A percentile compares a stretch with the other conserved stretches of the same genome.
phyloP scores from a whole-genome alignment of 2,797 vertebrate genomes.

The Moxostoma hubbsi region DNA sequence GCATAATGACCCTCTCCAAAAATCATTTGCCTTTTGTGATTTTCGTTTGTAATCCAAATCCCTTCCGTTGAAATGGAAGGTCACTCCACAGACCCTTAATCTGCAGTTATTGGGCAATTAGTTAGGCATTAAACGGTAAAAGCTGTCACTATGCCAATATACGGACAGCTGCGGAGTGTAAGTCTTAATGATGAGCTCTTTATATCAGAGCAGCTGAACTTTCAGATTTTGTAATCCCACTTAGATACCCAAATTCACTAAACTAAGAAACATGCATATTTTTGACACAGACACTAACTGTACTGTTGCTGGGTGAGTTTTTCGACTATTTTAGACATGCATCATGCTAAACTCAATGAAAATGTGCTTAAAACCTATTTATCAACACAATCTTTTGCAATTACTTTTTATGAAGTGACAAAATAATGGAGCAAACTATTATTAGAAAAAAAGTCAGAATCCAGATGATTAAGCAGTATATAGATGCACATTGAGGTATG shows the following conservation, averaged over 20 bases:
- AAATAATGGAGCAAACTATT: too few species aligned
- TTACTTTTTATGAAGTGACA: too few species aligned
- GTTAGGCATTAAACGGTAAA: conserved; percentile 34
- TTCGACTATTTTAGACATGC: too few species aligned
- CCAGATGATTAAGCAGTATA: too few species aligned
- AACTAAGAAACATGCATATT: neutral
- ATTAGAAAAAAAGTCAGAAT: too few species aligned
- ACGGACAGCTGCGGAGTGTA: conserved; percentile 27
- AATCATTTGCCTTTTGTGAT: conserved; percentile 53
- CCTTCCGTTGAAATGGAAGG: conserved; percentile 28
- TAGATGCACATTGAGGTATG: too few species aligned
- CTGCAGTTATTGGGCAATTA: conserved; percentile 38
- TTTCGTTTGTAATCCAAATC: conserved; percentile 37
- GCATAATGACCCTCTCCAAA: conserved; percentile 43
- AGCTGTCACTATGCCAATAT: conserved; percentile 16
- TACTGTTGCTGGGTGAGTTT: neutral
- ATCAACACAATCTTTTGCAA: too few species aligned
- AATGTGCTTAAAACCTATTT: too few species aligned
- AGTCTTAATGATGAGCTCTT: conserved; percentile 30
- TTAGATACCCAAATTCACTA: neutral
- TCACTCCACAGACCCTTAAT: conserved; percentile 15
- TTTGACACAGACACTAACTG: neutral
- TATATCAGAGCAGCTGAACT: conserved; percentile 12
- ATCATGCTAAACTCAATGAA: too few species aligned
- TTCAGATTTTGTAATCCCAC: neutral